A percentile compares a stretch with the other conserved stretches of the same genome.
Conservation (phyloP, 2,888 invertebrate species). For the Drosophila kambysellisi region DNA sequence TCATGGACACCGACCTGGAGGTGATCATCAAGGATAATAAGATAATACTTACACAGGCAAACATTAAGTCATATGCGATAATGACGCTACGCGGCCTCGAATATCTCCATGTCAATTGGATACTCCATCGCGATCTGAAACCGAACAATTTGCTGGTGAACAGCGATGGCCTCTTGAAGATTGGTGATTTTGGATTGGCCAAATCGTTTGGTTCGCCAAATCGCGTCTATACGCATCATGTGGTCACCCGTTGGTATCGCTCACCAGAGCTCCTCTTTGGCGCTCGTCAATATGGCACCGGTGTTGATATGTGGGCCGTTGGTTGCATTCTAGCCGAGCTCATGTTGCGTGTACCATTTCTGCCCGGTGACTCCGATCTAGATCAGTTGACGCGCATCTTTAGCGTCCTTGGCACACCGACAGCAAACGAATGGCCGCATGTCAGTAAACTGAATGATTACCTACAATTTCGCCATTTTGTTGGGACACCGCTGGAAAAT, state of each 20-base stretch:
- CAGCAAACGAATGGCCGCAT: constrained; percentile 96
- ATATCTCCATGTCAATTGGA: constrained; percentile 97
- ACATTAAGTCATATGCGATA: constrained; percentile 97
- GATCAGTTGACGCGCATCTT: constrained; percentile 98
- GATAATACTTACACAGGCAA: constrained; percentile 94
- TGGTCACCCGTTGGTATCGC: constrained; percentile 97
- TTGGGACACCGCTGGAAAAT: constrained; percentile 93
- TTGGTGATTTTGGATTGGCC: constrained; percentile 99
- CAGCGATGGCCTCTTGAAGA: constrained; percentile 95
- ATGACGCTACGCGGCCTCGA: constrained; percentile 97
- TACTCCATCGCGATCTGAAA: constrained; percentile 98
- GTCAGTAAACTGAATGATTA: constrained; percentile 93
- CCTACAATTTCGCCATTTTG: constrained; percentile 95
- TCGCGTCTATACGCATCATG: constrained; percentile 98
- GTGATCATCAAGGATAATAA: constrained; percentile 95
- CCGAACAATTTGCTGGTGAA: constrained; percentile 99
- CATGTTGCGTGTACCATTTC: constrained; percentile 94
- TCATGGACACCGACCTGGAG: constrained; percentile 99
- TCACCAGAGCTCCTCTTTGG: constrained; percentile 98
- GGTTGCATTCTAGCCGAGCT: constrained; percentile 99
- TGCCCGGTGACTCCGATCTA: constrained; percentile 98
- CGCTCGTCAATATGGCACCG: constrained; percentile 96
- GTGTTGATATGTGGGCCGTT: constrained; percentile 99
- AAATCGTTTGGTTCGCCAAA: constrained; percentile 99
- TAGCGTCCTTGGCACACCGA: constrained; percentile 97